Evolutionary conservation across 2,113 vertebrate species (phyloP).

Genomic region (Callipepla californica): DNA sequence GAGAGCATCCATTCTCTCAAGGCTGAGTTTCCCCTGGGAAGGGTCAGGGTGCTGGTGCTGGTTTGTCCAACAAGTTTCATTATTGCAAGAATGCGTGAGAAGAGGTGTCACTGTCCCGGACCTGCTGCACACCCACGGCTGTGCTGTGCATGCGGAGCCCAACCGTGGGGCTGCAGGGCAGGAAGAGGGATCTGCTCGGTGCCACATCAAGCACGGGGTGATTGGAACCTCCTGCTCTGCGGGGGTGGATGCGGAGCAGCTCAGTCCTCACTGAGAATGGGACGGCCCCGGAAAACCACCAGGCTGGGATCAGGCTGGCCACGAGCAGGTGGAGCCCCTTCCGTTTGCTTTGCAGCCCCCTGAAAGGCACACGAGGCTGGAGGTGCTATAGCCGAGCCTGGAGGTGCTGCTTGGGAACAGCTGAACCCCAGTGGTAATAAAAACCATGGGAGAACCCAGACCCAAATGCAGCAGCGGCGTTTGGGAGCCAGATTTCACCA

Average conservation of each 20-base stretch:
- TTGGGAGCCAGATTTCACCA: constrained; percentile 52
- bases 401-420: not conserved
- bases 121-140: not conserved
- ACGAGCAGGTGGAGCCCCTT: not conserved
- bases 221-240: not conserved
- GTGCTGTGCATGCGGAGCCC: not conserved
- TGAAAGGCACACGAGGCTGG: not conserved
- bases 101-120: not conserved
- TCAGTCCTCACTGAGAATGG: not conserved
- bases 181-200: not conserved
- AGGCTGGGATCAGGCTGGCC: not conserved
- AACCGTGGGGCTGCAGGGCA: not conserved
- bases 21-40: no score
- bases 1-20: not conserved
- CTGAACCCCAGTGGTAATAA: constrained; percentile 26
- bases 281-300: not conserved
- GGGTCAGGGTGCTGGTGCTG: not conserved
- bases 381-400: not conserved
- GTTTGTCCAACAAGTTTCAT: not conserved
- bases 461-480: not conserved
- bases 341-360: not conserved
- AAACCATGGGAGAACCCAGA: not conserved
- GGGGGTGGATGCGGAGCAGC: not conserved
- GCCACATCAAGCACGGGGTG: constrained; percentile 31
- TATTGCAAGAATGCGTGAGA: not conserved